Conservation (phyloP, 1,140 invertebrate genomes). For the Hyphantria cunea region DNA sequence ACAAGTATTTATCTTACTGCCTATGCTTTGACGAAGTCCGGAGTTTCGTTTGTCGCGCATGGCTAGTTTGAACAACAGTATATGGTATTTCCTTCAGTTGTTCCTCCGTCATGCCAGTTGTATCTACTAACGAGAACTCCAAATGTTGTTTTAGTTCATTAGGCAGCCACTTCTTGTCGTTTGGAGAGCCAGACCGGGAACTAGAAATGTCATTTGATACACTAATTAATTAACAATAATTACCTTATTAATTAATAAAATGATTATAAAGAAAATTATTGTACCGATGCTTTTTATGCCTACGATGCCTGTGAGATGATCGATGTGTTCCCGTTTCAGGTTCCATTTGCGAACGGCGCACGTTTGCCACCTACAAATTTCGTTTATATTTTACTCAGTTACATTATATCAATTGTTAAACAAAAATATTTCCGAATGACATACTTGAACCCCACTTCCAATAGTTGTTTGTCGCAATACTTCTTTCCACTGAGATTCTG, state of each 20-base stretch:
- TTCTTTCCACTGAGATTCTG: conserved; percentile 93
- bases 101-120: conserved; percentile 92
- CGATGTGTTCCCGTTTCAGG: conserved; percentile 76
- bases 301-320: conserved; percentile 78
- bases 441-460: conserved; percentile 69
- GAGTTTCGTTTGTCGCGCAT: conserved; percentile 82
- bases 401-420: too few relatives aligned
- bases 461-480: conserved; percentile 85
- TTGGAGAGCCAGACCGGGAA: conserved; percentile 87
- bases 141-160: conserved; percentile 92
- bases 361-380: conserved; percentile 83
- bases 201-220: conserved; percentile 43
- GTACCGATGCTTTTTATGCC: conserved; percentile 83
- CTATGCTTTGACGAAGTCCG: conserved; percentile 78
- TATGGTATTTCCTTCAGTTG: conserved; percentile 96
- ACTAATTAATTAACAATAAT: conserved; percentile 11
- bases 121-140: conserved; percentile 94
- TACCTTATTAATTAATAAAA: neutral
- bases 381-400: neutral
- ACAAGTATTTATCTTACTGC: conserved; percentile 52
- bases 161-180: conserved; percentile 86
- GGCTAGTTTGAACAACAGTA: conserved; percentile 91
- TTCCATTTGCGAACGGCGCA: conserved; percentile 82
- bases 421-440: conserved; percentile 27
- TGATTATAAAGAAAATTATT: conserved; percentile 2